A percentile compares a stretch with the other conserved stretches of the same genome.
phyloP scores from a whole-genome alignment of 35 echinoderm and acorn worm species.

The Ptychodera flava region DNA sequence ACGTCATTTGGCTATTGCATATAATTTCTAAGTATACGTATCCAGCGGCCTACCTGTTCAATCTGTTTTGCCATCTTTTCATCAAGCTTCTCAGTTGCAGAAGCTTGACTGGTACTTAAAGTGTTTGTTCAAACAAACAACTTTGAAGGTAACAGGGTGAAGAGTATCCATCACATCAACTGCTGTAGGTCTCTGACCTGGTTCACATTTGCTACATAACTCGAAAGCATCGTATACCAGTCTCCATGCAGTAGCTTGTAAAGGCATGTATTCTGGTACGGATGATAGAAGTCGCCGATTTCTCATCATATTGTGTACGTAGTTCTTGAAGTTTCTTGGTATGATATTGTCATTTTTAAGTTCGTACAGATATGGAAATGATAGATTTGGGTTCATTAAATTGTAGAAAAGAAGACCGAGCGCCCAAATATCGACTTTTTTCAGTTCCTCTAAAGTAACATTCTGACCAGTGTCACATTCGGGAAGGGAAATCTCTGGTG shows the following conservation, averaged over 20 bases:
- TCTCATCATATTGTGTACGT: not conserved
- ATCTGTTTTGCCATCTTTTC: not conserved
- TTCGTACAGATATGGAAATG: slow-evolving; percentile 14
- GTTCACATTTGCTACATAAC: not conserved
- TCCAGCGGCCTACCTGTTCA: too few species aligned
- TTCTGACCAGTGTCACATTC: not conserved
- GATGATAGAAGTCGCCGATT: not conserved
- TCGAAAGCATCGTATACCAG: not conserved
- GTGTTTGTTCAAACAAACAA: not conserved
- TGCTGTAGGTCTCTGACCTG: not conserved
- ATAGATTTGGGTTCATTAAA: slow-evolving; percentile 16
- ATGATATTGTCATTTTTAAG: not conserved
- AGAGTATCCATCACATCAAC: not conserved
- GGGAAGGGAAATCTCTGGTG: slow-evolving; percentile 17
- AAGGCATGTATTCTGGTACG: slow-evolving; percentile 7
- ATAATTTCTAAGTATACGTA: too few species aligned
- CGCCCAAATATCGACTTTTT: slow-evolving; percentile 11
- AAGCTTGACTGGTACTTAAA: not conserved
- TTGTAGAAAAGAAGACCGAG: not conserved
- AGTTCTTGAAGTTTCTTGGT: not conserved
- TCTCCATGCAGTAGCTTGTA: slow-evolving; percentile 12
- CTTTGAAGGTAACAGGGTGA: not conserved
- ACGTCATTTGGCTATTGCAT: too few species aligned
- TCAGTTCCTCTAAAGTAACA: slow-evolving; percentile 4
- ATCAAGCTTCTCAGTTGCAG: not conserved